Conservation (phyloP, 2,113 vertebrate genomes). For the Leuciscus idus region DNA sequence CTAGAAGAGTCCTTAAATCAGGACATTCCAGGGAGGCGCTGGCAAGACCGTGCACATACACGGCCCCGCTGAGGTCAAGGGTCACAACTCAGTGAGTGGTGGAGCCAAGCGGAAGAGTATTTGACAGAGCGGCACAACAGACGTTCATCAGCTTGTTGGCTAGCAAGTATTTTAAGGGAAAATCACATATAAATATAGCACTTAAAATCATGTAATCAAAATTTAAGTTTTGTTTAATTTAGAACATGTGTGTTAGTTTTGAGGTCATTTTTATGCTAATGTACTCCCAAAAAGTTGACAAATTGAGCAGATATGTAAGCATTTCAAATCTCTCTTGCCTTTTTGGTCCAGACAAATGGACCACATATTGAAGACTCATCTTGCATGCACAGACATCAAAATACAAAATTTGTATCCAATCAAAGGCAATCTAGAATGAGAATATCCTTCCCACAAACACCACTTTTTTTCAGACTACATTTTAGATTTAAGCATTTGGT, state of each 20-base stretch:
- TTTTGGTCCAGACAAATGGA: background rate
- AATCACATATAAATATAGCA: background rate
- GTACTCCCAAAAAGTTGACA: background rate
- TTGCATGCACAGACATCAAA: background rate
- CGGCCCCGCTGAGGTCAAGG: constrained; percentile 29
- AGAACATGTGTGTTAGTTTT: background rate
- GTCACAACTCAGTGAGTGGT: constrained; percentile 30
- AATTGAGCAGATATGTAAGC: background rate
- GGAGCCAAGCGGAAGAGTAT: constrained; percentile 59
- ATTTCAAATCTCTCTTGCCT: background rate
- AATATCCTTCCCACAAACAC: background rate
- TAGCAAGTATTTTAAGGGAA: background rate
- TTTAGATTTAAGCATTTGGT: too few species aligned
- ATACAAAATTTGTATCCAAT: background rate
- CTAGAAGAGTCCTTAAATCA: constrained; percentile 53
- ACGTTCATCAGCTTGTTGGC: constrained; percentile 57
- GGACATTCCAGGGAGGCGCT: constrained; percentile 67
- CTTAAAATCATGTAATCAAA: background rate
- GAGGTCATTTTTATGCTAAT: background rate
- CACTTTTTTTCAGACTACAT: too few species aligned
- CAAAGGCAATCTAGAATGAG: background rate
- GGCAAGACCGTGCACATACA: constrained; percentile 54
- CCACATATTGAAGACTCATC: background rate
- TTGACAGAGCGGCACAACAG: constrained; percentile 60
- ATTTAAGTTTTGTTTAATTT: background rate